These are phyloP conservation scores for Equus przewalskii DNA, from an alignment of 2,113 vertebrate genomes.

Conservation along the genomic window DNA sequence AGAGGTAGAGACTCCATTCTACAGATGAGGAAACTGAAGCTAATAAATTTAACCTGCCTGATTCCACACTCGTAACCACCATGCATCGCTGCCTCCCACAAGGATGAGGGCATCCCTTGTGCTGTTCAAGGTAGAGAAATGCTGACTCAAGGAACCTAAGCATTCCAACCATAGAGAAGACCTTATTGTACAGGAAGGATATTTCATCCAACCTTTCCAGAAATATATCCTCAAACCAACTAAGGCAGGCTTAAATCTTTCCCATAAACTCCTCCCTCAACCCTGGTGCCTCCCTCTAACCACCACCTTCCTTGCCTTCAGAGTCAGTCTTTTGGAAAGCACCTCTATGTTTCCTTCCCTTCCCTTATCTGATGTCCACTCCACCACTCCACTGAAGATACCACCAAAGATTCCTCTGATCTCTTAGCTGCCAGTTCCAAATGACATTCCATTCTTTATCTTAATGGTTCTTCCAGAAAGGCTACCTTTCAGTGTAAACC, in stretches of 20 bases:
- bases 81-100: background rate
- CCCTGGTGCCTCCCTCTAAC: background rate
- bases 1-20: background rate
- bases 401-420: background rate
- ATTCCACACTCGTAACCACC: background rate
- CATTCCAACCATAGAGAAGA: background rate
- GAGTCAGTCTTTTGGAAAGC: background rate
- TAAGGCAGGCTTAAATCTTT: slow-evolving; percentile 7
- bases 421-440: background rate
- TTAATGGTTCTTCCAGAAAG: background rate
- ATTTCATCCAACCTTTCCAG: background rate
- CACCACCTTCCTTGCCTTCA: background rate
- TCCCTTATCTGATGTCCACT: background rate
- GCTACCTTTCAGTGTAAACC: background rate
- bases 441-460: background rate
- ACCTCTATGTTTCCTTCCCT: background rate
- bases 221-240: background rate
- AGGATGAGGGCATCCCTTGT: background rate
- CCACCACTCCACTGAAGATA: background rate
- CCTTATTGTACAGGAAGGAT: background rate
- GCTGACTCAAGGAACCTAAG: background rate
- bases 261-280: background rate
- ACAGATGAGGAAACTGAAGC: background rate
- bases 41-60: background rate
- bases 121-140: background rate